phyloP scores from a whole-genome alignment of 2,797 vertebrate genomes.

The Centropyge bicolor region DNA sequence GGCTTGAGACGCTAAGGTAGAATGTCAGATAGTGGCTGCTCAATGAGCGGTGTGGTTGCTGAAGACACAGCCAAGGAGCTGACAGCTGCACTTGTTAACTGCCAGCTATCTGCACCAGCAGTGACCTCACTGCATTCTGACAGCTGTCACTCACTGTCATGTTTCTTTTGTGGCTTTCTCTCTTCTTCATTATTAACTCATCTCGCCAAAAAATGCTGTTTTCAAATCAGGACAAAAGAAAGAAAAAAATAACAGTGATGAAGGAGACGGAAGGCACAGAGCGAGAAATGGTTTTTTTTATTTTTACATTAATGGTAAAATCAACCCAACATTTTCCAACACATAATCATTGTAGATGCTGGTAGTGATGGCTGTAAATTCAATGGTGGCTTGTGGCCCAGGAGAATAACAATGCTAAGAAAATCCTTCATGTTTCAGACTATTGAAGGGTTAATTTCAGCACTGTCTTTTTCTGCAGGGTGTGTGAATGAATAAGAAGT shows the following conservation, averaged over 20 bases:
- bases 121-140: background rate
- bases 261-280: too few species aligned
- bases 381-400: background rate
- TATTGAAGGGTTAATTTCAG: background rate
- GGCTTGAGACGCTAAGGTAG: conserved; percentile 24
- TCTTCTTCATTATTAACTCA: background rate
- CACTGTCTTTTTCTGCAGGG: background rate
- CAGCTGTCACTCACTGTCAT: conserved; percentile 4
- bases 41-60: conserved; percentile 8
- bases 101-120: background rate
- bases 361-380: background rate
- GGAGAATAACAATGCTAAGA: background rate
- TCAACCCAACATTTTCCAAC: background rate
- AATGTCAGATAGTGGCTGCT: conserved; percentile 2
- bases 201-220: background rate
- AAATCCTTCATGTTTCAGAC: background rate
- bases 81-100: background rate
- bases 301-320: background rate
- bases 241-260: background rate
- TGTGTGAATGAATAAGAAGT: background rate
- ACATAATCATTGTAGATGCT: background rate
- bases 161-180: background rate
- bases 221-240: background rate
- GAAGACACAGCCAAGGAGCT: background rate
- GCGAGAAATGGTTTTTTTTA: background rate